Evolutionary conservation across 2,113 vertebrate genomes (phyloP).

Genomic region (Nycticebus coucang): DNA sequence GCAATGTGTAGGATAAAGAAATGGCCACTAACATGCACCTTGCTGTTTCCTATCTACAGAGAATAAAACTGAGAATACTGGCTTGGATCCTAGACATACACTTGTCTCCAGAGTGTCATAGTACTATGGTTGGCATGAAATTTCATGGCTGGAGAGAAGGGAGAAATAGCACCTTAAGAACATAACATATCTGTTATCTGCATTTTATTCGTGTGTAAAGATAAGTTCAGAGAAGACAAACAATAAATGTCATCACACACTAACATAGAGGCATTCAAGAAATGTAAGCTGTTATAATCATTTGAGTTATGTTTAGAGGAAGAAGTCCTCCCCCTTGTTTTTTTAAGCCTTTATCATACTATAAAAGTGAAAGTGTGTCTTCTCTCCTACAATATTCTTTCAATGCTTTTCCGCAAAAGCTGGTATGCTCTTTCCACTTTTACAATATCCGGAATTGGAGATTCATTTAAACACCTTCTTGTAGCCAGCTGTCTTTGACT

Average conservation of each 20-base stretch:
- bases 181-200: not conserved
- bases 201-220: not conserved
- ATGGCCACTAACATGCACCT: not conserved
- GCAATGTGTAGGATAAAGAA: not conserved
- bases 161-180: not conserved
- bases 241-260: rapidly evolving
- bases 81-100: not conserved
- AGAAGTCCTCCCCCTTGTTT: not conserved
- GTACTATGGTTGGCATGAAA: rapidly evolving
- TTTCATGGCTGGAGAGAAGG: not conserved
- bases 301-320: not conserved
- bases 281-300: not conserved
- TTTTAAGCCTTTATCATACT: not conserved
- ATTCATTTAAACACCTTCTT: not conserved
- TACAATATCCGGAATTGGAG: not conserved
- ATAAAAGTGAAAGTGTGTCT: not conserved
- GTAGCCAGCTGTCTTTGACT: not conserved
- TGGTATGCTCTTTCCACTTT: not conserved
- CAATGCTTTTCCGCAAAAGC: not conserved
- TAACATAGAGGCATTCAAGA: not conserved
- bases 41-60: not conserved
- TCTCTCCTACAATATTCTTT: not conserved
- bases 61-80: not conserved
- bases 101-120: too few relatives aligned
- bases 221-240: not conserved